Evolutionary conservation across 2,113 vertebrate genomes (phyloP).

Genomic region (Colinus virginianus): DNA sequence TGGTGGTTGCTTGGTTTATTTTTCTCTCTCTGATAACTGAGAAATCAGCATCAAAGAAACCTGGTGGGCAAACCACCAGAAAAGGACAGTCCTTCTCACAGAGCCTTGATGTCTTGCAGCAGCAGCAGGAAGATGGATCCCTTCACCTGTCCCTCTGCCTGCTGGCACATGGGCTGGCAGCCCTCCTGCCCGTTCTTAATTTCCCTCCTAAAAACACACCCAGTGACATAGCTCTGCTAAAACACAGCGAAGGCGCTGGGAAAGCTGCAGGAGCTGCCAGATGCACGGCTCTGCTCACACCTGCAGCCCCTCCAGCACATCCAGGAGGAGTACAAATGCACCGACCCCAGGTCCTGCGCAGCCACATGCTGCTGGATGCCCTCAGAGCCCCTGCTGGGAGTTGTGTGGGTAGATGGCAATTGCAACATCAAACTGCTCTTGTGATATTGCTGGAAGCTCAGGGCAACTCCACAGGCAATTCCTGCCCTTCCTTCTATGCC

Average conservation of each 20-base stretch:
- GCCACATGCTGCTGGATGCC: neutral
- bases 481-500: neutral
- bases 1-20: neutral
- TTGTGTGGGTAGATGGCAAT: neutral
- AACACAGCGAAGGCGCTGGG: neutral
- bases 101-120: too few relatives aligned
- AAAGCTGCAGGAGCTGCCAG: neutral
- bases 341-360: neutral
- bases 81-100: neutral
- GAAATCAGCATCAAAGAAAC: neutral
- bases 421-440: neutral
- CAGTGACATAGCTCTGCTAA: neutral
- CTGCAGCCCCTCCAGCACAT: neutral
- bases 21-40: neutral
- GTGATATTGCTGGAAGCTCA: neutral
- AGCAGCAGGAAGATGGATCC: neutral
- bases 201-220: neutral
- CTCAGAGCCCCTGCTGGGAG: rapidly evolving
- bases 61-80: neutral
- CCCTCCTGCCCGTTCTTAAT: neutral
- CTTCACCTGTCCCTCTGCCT: neutral
- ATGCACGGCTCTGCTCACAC: too few relatives aligned
- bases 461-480: neutral
- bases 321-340: too few relatives aligned
- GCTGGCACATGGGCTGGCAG: neutral